Base-by-base conservation (phyloP, 1,140 invertebrate genomes). In the Drosophila cardini region DNA sequence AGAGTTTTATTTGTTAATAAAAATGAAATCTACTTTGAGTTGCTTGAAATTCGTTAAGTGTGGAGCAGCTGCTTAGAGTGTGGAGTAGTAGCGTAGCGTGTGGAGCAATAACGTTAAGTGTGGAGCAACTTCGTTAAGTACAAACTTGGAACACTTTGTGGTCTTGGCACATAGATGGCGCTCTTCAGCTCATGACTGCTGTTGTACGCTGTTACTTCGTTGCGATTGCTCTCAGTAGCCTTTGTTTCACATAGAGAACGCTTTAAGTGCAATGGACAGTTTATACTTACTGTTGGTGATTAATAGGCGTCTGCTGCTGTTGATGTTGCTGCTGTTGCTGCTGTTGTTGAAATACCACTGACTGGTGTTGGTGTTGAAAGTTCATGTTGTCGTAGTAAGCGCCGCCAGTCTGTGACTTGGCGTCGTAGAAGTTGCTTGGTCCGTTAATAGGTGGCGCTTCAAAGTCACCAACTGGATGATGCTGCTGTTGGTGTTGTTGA, bases 311-410 rank as follows among this genome's bases (percentile, higher is more conserved):
- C 16, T 81, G 84, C 36, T 87, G 82, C 11, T 77, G 82, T 8
- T 82, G 80, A 13, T 82, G 79, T 30, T 86, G 82, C 34, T 76
- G 76, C 0, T 36, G 21, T 15, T 84, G 81, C 10, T 81, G 80
- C 13, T 82, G 79, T 56, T 84, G 80, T 62, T 86, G 84, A 63
- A 87, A 87, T 0, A 80, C 73, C 2, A 80, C 84, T 1, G 83
- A 72, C 8, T 87, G 83, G 48, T 87, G 83, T 61, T 87, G 84
- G 57, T 90, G 80, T 63, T 90, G 91, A 53, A 89, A 92, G 77
- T 67, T 90, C 72, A 92, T 82, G 32, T 91, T 90, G 18, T 92
- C 90, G 58, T 91, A 91, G 42, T 92, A 92, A 26, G 79, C 63
- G 21, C 77, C 72, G n/a, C 75, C 48, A 11, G 74, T 21, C 43